phyloP scores from a whole-genome alignment of 2,113 vertebrate genomes.

The Ptychochromis oligacanthus region DNA sequence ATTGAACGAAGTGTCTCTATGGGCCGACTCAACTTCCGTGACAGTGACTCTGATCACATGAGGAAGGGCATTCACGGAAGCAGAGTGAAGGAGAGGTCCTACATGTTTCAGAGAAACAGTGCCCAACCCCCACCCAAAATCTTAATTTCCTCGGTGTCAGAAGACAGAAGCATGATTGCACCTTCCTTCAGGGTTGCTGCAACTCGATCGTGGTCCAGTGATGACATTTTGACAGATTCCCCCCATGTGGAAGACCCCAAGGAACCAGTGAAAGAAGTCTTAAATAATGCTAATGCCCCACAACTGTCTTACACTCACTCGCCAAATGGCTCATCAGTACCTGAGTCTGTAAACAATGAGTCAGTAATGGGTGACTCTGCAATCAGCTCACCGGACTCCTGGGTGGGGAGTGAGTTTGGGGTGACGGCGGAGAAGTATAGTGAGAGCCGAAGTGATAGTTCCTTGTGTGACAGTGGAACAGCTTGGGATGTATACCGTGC shows the following conservation, averaged over 20 bases:
- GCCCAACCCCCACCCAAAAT: constrained; percentile 84
- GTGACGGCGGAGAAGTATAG: constrained; percentile 44
- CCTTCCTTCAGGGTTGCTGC: constrained; percentile 22
- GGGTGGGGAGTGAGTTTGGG: constrained; percentile 65
- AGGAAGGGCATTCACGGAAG: constrained; percentile 71
- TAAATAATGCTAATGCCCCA: constrained; percentile 45
- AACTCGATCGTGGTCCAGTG: constrained; percentile 67
- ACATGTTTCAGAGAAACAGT: constrained; percentile 79
- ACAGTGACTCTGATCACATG: constrained; percentile 44
- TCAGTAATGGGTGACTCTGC: constrained; percentile 69
- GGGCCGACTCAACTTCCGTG: constrained; percentile 57
- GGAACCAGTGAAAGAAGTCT: constrained; percentile 40
- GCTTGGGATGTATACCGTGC: constrained; percentile 63
- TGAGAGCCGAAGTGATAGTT: constrained; percentile 65
- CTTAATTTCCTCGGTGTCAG: constrained; percentile 80
- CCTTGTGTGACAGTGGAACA: constrained; percentile 62
- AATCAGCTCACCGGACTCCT: constrained; percentile 79
- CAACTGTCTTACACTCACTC: constrained; percentile 62
- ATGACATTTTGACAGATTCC: constrained; percentile 62
- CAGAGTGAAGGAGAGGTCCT: constrained; percentile 77
- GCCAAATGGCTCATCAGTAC: constrained; percentile 50
- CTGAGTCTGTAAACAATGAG: constrained; percentile 42
- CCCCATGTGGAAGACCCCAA: constrained; percentile 21
- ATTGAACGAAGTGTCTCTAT: constrained; percentile 72
- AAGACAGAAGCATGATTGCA: constrained; percentile 52